Percentiles rank a stretch among this genome's conserved stretches.
These are phyloP conservation scores for Melanotus villosus DNA, from an alignment of 2,888 invertebrate species.

Conservation along the genomic window DNA sequence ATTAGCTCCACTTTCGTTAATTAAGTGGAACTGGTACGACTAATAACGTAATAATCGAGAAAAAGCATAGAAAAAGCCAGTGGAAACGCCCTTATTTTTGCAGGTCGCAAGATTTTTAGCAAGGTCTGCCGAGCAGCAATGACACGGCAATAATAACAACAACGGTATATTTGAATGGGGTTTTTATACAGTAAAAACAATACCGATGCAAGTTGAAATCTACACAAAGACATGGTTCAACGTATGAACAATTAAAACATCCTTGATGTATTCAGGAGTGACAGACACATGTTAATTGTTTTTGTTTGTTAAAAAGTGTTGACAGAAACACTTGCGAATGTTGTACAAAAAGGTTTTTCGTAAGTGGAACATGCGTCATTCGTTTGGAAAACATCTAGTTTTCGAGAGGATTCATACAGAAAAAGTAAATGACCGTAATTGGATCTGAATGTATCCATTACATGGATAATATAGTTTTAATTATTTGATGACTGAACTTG, in stretches of 20 bases:
- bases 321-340: slow-evolving; percentile 26
- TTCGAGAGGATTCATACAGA: too few relatives aligned
- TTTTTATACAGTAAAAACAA: not conserved
- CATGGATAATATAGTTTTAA: too few relatives aligned
- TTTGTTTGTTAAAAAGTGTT: slow-evolving; percentile 24
- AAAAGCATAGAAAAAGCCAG: too few relatives aligned
- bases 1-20: not conserved
- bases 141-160: too few relatives aligned
- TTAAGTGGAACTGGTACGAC: not conserved
- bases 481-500: too few relatives aligned
- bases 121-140: not conserved
- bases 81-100: not conserved
- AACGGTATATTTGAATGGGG: not conserved
- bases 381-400: too few relatives aligned
- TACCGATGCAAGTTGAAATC: not conserved
- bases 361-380: too few relatives aligned
- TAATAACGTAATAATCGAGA: not conserved
- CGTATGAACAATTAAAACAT: slow-evolving; percentile 27
- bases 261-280: slow-evolving; percentile 10
- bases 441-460: too few relatives aligned
- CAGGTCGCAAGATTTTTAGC: not conserved
- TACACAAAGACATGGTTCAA: slow-evolving; percentile 9
- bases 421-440: too few relatives aligned
- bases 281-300: slow-evolving; percentile 36
- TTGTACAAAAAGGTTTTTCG: too few relatives aligned